Evolutionary conservation across 1,140 invertebrate species (phyloP).

Genomic region (Halictus rubicundus): DNA sequence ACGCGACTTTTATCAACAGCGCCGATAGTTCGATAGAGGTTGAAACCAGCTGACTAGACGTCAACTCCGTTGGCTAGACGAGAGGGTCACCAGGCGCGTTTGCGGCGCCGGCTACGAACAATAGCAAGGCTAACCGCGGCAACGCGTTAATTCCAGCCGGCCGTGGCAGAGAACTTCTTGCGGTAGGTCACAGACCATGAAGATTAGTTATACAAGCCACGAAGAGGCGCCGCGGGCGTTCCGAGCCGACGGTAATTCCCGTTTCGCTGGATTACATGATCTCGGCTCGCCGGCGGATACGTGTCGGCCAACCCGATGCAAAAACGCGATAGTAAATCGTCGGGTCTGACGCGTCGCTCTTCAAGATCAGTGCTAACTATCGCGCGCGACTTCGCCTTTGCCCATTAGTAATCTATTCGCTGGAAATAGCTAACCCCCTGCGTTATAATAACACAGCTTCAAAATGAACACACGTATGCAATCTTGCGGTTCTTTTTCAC

Average conservation of each 20-base stretch:
- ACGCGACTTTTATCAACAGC: conserved; percentile 42
- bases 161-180: conserved; percentile 72
- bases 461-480: too few species aligned
- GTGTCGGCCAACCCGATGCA: not conserved
- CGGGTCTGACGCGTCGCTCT: not conserved
- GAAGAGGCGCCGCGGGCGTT: conserved; percentile 49
- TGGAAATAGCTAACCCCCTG: too few species aligned
- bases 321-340: not conserved
- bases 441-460: too few species aligned
- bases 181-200: conserved; percentile 59
- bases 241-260: conserved; percentile 45
- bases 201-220: conserved; percentile 46
- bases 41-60: conserved; percentile 20
- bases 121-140: conserved; percentile 67
- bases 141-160: conserved; percentile 56
- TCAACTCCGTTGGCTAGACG: not conserved
- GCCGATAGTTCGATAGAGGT: conserved; percentile 9
- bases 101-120: conserved; percentile 52
- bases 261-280: conserved; percentile 27
- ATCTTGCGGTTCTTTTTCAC: too few species aligned
- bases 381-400: too few species aligned
- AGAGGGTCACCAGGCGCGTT: conserved; percentile 11
- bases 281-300: conserved; percentile 7
- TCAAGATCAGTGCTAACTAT: conserved; percentile 28
- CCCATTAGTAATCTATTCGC: too few species aligned